Conservation (phyloP, 2,888 invertebrate species). For the Alsophila aescularia region DNA sequence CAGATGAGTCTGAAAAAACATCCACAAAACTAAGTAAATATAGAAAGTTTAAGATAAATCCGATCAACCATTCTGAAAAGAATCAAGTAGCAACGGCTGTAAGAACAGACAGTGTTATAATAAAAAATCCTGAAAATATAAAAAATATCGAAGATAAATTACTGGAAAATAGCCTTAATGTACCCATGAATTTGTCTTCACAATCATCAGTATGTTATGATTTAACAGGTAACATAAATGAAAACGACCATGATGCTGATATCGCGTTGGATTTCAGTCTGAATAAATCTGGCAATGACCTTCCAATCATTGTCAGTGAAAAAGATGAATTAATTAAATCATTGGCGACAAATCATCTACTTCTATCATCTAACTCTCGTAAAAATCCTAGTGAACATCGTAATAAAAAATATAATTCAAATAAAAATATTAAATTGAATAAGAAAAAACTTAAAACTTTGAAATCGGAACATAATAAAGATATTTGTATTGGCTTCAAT, state of each 20-base stretch:
- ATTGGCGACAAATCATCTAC: neutral
- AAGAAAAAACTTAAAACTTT: neutral
- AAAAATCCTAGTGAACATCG: neutral
- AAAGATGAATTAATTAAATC: constrained; percentile 21
- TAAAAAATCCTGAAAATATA: constrained; percentile 76
- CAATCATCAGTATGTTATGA: constrained; percentile 29
- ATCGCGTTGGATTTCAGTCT: constrained; percentile 70
- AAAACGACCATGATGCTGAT: constrained; percentile 39
- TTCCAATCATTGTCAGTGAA: constrained; percentile 28
- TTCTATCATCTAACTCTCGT: neutral
- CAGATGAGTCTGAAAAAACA: constrained; percentile 56
- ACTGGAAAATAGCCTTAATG: constrained; percentile 25
- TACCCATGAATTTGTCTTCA: constrained; percentile 54
- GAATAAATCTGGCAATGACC: constrained; percentile 45
- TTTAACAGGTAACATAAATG: constrained; percentile 16
- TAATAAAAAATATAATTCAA: neutral
- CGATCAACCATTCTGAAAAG: constrained; percentile 41
- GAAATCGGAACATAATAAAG: neutral
- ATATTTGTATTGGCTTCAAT: neutral
- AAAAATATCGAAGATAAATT: constrained; percentile 53
- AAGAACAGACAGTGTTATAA: constrained; percentile 77
- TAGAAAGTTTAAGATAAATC: constrained; percentile 60
- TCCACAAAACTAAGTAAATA: constrained; percentile 71
- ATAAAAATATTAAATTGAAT: neutral
- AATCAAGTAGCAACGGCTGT: constrained; percentile 42